Evolutionary conservation across 1,140 invertebrate genomes (phyloP), one percentile per base, ranked within the genome.

Genomic region (Lordiphosa stackelbergi): DNA sequence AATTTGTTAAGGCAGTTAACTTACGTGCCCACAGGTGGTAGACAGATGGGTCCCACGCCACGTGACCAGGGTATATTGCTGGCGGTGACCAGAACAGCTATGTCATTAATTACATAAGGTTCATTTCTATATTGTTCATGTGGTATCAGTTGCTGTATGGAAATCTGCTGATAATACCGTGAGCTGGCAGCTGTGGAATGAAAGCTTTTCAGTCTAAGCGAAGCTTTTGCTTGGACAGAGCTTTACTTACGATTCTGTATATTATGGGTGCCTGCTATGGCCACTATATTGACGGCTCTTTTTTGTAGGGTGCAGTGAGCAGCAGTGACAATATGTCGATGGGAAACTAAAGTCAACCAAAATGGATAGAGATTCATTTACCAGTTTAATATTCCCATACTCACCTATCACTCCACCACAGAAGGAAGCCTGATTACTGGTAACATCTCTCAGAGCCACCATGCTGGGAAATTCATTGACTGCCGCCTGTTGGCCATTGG

Each of bases 31-130:
- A 13, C 46, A 4, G 86, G 75, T 0, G 86, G 86, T 37, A 87
- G 24, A 42, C 86, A 87, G 19, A 78, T 66, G n/a, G 86, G 85
- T 11, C 83, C 86, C 4, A 87, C 84, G 0, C 86, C 86, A 0
- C 75, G 66, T 6, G 75, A 65, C 79, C 84, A 87, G 7, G 53
- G 54, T 3, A 87, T 86, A 35, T 16, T 49, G 5, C 19, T n/a
- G 1, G 60, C 48, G 2, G 84, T 85, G 19, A 41, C 31, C 11
- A 86, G 11, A 11, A 87, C 24, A 0, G 75, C 84, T 10, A 87
- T 86, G 53, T 87, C 86, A 36, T 86, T 85, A 0, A 57, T 41
- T 0, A 54, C 51, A 42, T 49, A 46, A 0, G 84, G 84, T 0
- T 54, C 46, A 13, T 40, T 47, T 2, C 42, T 48, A 36, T 86